Evolutionary conservation across 2,888 invertebrate species (phyloP), one percentile per base, ranked within the genome.

Genomic region (Alitta virens): DNA sequence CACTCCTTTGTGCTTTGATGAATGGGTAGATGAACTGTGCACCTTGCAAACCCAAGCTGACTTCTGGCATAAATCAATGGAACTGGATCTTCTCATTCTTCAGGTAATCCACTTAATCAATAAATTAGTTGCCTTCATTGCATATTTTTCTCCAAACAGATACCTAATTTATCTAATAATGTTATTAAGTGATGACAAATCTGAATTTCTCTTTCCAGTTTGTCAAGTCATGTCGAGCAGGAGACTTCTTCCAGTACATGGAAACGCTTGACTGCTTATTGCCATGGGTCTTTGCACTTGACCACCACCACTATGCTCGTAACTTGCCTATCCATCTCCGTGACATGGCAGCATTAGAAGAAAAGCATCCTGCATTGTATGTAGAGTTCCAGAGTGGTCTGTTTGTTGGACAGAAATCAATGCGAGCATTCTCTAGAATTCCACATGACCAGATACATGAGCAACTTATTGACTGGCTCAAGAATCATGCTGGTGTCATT

Each of bases 391-490:
- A 42, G n/a, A 21, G n/a, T 33, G 63, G 63, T 14, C 24, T 51
- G 5, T 63, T 63, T 27, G 54, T 60, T 9, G 53, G 53, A 14
- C 51, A 63, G 24, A 63, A 60, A 56, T 56, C 60, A 14, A 23
- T 3, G 14, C 60, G 53, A 12, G 40, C 60, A 25, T 62, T 62
- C 38, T 62, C 62, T 14, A 54, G 9, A 21, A 63, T 63, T 3
- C 26, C 63, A 7, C 55, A 14, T 38, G 63, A 63, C 24, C 63
- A 63, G 55, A 63, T 63, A 55, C 61, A 63, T 49, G 63, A 63
- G 42, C 62, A 63, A 38, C 42, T 63, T 2, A 63, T 63, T 24
- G 40, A 63, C 26, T 63, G 52, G 61, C 38, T 63, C 12, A 63
- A 63, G 52, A 63, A 54, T 23, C 24, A 56, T 23, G 63, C 43